Evolutionary conservation across 2,797 vertebrate species (phyloP), one percentile per base, ranked within the genome.

Genomic region (Eurystomus glaucurus): DNA sequence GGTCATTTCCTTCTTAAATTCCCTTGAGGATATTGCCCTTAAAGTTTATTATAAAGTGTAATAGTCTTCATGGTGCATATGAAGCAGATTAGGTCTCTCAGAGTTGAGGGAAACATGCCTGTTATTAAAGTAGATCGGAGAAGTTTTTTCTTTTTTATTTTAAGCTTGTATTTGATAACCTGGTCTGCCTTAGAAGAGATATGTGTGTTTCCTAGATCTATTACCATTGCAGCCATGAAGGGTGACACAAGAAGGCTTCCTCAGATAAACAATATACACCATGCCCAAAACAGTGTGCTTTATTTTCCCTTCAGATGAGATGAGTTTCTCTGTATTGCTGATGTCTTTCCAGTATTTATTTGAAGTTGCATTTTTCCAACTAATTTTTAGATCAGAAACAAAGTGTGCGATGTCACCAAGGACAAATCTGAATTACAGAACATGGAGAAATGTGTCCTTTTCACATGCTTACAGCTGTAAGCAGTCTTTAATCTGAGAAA

Each of bases 351-450:
- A 9, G 78, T n/a, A 28, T 58, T 92, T 72, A 55, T 58, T 82
- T 89, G 65, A 91, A 86, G 45, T 64, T 85, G 3, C 29, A 25
- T 89, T 90, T 92, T 88, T 26, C 21, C 51, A 75, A 33, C 12
- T 80, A 52, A 55, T 68, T 77, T 85, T 91, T 87, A 61, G 20
- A 82, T 77, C 29, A 80, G 71, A 77, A 95, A 64, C n/a, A 39
- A 81, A 60, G 17, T 43, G 19, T 77, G 6, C 45, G 23, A 66
- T 85, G 33, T 85, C 39, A 75, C 31, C 17, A 64, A 70, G 48
- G 39, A 39, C 43, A 88, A 85, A 48, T 4, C 5, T 70, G 75
- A 76, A 55, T 64, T 79, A 48, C 11, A 58, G 55, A 91, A 82
- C 29, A 15, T 48, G 20, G 31, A 80, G 25, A 66, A 79, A 64